Evolutionary conservation across 2,888 invertebrate genomes (phyloP).

Genomic region (Lamproptera curius): DNA sequence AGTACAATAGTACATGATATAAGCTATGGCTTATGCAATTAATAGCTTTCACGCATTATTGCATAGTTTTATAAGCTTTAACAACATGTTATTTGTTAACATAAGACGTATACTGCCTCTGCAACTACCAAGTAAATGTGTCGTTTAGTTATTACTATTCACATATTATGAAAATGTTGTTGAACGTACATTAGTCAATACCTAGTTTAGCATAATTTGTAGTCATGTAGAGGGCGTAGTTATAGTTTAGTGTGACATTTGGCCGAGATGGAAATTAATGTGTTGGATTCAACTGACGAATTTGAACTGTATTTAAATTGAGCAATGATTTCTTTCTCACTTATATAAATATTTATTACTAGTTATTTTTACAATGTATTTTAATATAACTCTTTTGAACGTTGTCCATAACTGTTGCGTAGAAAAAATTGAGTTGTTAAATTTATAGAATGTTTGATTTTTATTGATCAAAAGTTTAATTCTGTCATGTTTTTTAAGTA

Average conservation of each 20-base stretch:
- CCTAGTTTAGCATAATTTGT: slow-evolving; percentile 34
- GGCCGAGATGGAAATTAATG: slow-evolving; percentile 4
- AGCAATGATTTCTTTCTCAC: slow-evolving; percentile 1
- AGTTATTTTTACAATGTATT: slow-evolving; percentile 1
- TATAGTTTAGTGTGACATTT: slow-evolving; percentile 16
- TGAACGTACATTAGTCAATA: slow-evolving; percentile 34
- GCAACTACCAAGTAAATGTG: slow-evolving; percentile 24
- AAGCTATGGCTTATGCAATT: slow-evolving; percentile 5
- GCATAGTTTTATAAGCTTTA: slow-evolving; percentile 1
- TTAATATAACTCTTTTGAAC: slow-evolving; percentile 4
- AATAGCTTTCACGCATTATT: slow-evolving; percentile 8
- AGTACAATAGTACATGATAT: neutral
- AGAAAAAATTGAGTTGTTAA: slow-evolving; percentile 28
- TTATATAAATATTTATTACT: neutral
- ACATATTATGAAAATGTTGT: slow-evolving; percentile 33
- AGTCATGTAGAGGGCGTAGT: slow-evolving; percentile 33
- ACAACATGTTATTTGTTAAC: slow-evolving; percentile 13
- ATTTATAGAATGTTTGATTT: slow-evolving; percentile 29
- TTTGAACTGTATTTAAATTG: neutral
- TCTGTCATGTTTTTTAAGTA: slow-evolving; percentile 1
- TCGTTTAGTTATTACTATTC: slow-evolving; percentile 27
- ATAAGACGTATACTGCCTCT: slow-evolving; percentile 24
- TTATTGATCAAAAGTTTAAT: slow-evolving; percentile 20
- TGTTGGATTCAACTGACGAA: neutral
- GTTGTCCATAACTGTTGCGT: slow-evolving; percentile 16